Evolutionary conservation across 1,140 invertebrate species (phyloP).

Genomic region (Drosophila tropicalis): DNA sequence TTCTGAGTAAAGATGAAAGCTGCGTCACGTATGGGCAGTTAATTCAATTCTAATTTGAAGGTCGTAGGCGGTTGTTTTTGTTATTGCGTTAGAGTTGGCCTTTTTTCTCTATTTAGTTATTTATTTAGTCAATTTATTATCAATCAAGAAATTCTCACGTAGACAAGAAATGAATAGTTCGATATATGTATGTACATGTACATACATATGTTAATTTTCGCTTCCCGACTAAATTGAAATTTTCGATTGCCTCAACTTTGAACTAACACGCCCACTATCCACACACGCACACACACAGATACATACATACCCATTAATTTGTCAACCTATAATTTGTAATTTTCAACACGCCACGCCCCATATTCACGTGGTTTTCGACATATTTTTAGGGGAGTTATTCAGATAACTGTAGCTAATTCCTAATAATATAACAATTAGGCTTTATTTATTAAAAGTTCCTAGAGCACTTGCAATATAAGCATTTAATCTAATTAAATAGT

Average conservation of each 20-base stretch:
- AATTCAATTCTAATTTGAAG: slow-evolving; percentile 49
- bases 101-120: slow-evolving; percentile 6
- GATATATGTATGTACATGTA: not conserved
- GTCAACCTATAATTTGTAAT: slow-evolving; percentile 7
- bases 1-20: not conserved
- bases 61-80: slow-evolving; percentile 37
- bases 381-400: slow-evolving; percentile 8
- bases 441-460: not conserved
- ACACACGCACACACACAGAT: not conserved
- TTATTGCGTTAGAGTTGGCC: slow-evolving; percentile 18
- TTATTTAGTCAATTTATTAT: slow-evolving; percentile 53
- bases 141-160: slow-evolving; percentile 41
- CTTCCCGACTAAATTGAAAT: not conserved
- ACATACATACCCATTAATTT: not conserved
- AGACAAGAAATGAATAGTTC: slow-evolving; percentile 3
- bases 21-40: slow-evolving; percentile 35
- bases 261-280: not conserved
- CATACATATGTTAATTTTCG: not conserved
- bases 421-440: not conserved
- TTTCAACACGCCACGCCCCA: not conserved
- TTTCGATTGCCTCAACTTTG: slow-evolving; percentile 6
- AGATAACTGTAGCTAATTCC: not conserved
- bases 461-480: not conserved
- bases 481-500: not conserved
- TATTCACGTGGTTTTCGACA: not conserved